Evolutionary conservation across 2,888 invertebrate genomes (phyloP).

Genomic region (Lampropteryx suffumata): DNA sequence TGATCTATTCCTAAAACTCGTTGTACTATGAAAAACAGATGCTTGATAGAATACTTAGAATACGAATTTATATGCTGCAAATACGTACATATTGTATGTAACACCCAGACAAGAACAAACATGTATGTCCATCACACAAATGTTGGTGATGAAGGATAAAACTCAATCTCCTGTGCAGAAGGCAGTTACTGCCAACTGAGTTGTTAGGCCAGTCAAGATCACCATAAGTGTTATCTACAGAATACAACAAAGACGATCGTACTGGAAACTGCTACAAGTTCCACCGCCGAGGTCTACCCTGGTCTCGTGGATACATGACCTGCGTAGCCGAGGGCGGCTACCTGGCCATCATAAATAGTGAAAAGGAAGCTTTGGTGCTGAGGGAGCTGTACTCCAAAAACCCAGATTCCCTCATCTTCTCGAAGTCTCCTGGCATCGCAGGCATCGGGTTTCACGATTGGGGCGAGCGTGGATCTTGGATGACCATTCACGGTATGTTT

Average conservation of each 20-base stretch:
- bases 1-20: too few relatives aligned
- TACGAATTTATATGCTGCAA: too few relatives aligned
- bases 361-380: conserved; percentile 40
- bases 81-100: too few relatives aligned
- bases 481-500: conserved; percentile 46
- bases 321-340: conserved; percentile 55
- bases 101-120: too few relatives aligned
- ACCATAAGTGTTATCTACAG: conserved; percentile 29
- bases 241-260: conserved; percentile 38
- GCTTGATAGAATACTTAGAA: too few relatives aligned
- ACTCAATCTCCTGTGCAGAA: too few relatives aligned
- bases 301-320: conserved; percentile 48
- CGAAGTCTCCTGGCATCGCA: conserved; percentile 32
- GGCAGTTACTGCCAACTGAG: too few relatives aligned
- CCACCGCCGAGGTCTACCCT: conserved; percentile 45
- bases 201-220: too few relatives aligned
- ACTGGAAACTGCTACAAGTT: conserved; percentile 60
- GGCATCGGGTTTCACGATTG: conserved; percentile 47
- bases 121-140: too few relatives aligned
- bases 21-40: too few relatives aligned
- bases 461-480: conserved; percentile 44
- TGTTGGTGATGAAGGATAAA: too few relatives aligned
- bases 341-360: conserved; percentile 53
- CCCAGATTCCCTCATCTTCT: conserved; percentile 29
- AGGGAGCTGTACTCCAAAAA: conserved; percentile 40